Evolutionary conservation across 2,797 vertebrate species (phyloP), one percentile per base, ranked within the genome.

Genomic region (Poeciliopsis paucimaculata): DNA sequence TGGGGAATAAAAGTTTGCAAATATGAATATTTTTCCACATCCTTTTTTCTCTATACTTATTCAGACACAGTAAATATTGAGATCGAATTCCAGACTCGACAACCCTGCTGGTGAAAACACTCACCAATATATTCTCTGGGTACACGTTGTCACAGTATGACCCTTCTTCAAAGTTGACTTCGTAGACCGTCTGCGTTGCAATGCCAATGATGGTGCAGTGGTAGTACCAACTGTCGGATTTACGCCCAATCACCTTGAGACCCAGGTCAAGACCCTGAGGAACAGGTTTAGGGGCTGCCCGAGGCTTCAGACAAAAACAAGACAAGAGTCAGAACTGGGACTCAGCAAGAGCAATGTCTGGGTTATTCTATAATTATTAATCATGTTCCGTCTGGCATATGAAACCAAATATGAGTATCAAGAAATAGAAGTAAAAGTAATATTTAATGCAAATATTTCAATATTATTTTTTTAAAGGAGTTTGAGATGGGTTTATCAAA

Each of bases 111-210:
- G 23, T 1, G 5, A 20, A 18, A 64, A 46, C 7, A 70, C 98
- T 97, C 93, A 99, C 98, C 3, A 96, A 84, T 74, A 99, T 92
- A 90, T 97, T 98, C 92, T 99, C 98, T 0, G 98, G 98, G 87
- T 97, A 96, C 20, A 99, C 86, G 88, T 99, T 99, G 95, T 99
- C 98, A 0, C 97, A 98, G 94, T 99, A 99, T 0, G 98, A 99
- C 10, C 98, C 98, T 0, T 99, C 98, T 0, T 99, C 97, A 0
- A 98, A 99, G 94, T 98, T 99, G 41, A 99, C 97, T 88, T 99
- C 98, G 12, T 97, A 99, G 95, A 96, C 97, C 3, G 95, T 97
- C 93, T 98, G 98, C 0, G 96, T 95, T 1, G 96, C 96, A 36
- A 90, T 94, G 86, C 98, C 98, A 0, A 99, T 98, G 87, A 99